Conservation (phyloP, 2,888 invertebrate genomes). For the Nephrotoma appendiculata region DNA sequence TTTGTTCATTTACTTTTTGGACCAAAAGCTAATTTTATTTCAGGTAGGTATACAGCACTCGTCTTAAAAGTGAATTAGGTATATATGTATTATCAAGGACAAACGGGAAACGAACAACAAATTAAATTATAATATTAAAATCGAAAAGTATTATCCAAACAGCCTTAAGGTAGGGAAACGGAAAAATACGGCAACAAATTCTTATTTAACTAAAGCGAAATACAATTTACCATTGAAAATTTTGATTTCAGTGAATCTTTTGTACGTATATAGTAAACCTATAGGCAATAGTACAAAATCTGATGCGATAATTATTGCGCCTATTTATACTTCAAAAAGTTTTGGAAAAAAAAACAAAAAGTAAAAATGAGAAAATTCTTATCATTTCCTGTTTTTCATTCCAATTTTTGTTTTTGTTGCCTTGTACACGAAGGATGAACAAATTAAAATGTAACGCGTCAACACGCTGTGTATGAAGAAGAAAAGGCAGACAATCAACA, state of each 20-base stretch:
- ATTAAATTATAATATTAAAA: not conserved
- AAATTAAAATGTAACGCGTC: not conserved
- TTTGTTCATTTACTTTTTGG: not conserved
- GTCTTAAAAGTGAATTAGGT: not conserved
- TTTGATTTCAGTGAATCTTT: not conserved
- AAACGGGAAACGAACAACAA: not conserved
- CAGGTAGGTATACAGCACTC: not conserved
- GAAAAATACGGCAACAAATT: not conserved
- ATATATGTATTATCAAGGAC: not conserved
- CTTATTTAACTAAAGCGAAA: not conserved
- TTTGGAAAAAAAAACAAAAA: not conserved
- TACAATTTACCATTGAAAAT: not conserved
- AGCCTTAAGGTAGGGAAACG: not conserved
- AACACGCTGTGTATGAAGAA: not conserved
- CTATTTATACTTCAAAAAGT: not conserved
- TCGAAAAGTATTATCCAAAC: not conserved
- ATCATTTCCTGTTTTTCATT: not conserved
- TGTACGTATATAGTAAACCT: not conserved
- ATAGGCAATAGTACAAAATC: not conserved
- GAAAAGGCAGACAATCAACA: not conserved
- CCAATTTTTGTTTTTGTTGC: not conserved
- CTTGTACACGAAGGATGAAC: not conserved
- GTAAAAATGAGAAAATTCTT: not conserved
- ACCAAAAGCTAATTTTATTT: not conserved
- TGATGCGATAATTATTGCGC: not conserved